phyloP scores from a whole-genome alignment of 30 jellyfish, hydroid and myxozoan species.

The Turritopsis rubra region DNA sequence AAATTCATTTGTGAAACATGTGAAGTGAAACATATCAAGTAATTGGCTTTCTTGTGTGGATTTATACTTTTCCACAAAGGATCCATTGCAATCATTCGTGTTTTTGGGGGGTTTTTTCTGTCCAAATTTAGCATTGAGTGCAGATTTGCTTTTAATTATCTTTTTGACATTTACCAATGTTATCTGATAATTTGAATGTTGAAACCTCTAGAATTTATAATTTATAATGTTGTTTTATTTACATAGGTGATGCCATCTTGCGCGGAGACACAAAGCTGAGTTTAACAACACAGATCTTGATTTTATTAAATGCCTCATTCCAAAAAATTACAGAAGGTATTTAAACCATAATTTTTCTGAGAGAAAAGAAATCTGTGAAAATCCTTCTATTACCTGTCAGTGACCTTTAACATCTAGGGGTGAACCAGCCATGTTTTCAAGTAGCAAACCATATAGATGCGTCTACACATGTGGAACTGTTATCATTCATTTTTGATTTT shows the following conservation, averaged over 20 bases:
- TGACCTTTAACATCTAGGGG: neutral
- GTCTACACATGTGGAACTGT: conserved; percentile 10
- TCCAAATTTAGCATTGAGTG: neutral
- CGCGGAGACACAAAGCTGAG: conserved; percentile 41
- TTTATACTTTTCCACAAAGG: too few relatives aligned
- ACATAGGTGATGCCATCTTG: conserved; percentile 55
- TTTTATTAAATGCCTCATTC: conserved; percentile 38
- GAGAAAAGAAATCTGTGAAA: too few relatives aligned
- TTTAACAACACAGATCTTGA: conserved; percentile 51
- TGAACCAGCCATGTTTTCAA: conserved; percentile 35
- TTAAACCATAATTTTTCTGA: too few relatives aligned
- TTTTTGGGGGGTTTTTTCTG: neutral
- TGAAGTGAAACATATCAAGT: too few relatives aligned
- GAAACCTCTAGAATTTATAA: too few relatives aligned
- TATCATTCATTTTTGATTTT: conserved; percentile 62
- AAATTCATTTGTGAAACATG: too few relatives aligned
- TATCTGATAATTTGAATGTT: too few relatives aligned
- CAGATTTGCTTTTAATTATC: neutral
- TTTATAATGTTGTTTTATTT: conserved; percentile 3
- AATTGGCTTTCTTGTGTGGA: too few relatives aligned
- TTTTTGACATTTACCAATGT: too few relatives aligned
- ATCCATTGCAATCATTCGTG: too few relatives aligned
- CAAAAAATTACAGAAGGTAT: conserved; percentile 35
- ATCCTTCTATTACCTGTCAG: too few relatives aligned
- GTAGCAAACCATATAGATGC: conserved; percentile 23